Conservation (phyloP, 2,888 invertebrate species). For the Clitarchus hookeri region DNA sequence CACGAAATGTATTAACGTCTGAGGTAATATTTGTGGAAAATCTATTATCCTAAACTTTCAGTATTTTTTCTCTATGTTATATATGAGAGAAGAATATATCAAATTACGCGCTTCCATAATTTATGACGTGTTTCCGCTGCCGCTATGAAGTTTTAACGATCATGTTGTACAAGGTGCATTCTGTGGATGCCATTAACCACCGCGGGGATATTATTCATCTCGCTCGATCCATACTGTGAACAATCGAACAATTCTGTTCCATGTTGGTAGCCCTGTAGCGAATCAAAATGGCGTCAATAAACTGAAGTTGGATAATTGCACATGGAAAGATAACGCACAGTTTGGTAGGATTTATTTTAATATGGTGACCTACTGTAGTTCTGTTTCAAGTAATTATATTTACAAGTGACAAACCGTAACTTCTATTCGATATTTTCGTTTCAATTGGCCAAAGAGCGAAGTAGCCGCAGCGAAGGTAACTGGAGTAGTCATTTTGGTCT, state of each 20-base stretch:
- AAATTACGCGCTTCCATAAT: too few relatives aligned
- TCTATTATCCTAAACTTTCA: too few relatives aligned
- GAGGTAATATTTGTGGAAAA: too few relatives aligned
- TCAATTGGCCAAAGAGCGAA: not conserved
- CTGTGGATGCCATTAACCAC: too few relatives aligned
- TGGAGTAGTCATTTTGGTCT: not conserved
- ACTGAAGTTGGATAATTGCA: slow-evolving; percentile 3
- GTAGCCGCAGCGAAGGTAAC: not conserved
- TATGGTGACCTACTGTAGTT: not conserved
- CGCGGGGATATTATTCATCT: not conserved
- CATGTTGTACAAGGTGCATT: too few relatives aligned
- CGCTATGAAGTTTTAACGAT: too few relatives aligned
- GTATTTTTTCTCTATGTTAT: too few relatives aligned
- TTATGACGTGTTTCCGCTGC: too few relatives aligned
- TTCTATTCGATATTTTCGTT: not conserved
- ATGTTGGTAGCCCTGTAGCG: not conserved
- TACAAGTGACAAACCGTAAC: not conserved
- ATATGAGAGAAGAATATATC: too few relatives aligned
- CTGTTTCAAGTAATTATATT: not conserved
- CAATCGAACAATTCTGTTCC: too few relatives aligned
- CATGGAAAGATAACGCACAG: slow-evolving; percentile 9
- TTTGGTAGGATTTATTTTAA: not conserved
- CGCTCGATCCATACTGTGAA: too few relatives aligned
- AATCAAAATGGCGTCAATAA: not conserved
- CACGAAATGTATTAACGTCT: too few relatives aligned